Conservation (phyloP, 2,113 vertebrate species). For the Sigmodon hispidus region DNA sequence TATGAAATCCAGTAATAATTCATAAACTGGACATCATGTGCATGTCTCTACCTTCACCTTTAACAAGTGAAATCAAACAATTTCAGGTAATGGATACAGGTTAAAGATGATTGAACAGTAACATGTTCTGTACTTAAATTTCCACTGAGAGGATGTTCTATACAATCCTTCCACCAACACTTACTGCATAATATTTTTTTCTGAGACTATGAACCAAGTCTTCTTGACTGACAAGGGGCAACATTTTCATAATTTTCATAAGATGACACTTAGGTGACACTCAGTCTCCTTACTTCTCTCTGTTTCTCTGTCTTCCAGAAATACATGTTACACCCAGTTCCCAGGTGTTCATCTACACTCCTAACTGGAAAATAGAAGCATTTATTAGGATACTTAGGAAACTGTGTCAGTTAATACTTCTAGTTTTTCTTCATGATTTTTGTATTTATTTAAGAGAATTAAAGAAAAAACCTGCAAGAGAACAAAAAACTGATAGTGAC, state of each 20-base stretch:
- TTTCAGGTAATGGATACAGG: background rate
- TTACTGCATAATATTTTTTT: background rate
- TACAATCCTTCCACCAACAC: background rate
- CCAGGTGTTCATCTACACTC: background rate
- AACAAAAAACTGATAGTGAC: background rate
- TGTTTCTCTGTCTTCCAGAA: background rate
- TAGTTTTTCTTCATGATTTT: background rate
- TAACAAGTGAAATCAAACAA: background rate
- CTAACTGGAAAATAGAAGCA: background rate
- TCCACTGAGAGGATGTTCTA: background rate
- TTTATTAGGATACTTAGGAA: background rate
- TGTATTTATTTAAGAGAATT: too few species aligned
- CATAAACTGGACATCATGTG: background rate
- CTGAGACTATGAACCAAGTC: background rate
- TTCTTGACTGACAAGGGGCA: background rate
- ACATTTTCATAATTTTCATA: background rate
- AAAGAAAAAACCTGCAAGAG: too few species aligned
- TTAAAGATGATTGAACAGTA: background rate
- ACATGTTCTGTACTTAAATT: background rate
- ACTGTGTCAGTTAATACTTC: background rate
- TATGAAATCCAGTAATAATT: background rate
- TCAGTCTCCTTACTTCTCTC: background rate
- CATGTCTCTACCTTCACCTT: background rate
- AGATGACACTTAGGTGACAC: background rate
- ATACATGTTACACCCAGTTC: accelerated